Conservation (phyloP, 2,797 vertebrate species). For the Anguilla megastoma region DNA sequence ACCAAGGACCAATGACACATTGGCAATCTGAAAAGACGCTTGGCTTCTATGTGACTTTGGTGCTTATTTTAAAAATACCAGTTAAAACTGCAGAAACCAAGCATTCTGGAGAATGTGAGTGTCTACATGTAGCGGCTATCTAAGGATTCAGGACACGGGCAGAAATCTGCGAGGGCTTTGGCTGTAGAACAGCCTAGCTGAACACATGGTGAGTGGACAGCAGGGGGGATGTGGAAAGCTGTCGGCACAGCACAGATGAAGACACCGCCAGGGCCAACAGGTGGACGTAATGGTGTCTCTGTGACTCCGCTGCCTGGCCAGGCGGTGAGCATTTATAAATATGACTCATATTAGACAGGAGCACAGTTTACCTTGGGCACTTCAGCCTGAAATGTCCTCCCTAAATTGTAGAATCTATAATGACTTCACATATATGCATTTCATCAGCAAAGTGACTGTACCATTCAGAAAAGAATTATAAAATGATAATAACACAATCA, state of each 20-base stretch:
- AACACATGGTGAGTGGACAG: neutral
- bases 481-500: neutral
- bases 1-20: neutral
- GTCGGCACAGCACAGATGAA: neutral
- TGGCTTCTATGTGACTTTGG: neutral
- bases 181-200: neutral
- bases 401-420: neutral
- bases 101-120: neutral
- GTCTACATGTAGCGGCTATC: neutral
- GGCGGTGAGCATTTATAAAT: neutral
- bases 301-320: conserved; percentile 1
- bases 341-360: neutral
- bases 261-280: conserved; percentile 3
- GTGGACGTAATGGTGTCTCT: neutral
- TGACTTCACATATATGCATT: neutral
- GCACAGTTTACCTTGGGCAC: neutral
- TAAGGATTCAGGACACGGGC: neutral
- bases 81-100: neutral
- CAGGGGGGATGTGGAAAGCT: neutral
- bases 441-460: neutral
- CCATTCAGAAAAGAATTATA: neutral
- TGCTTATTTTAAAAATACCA: neutral
- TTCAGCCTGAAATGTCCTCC: neutral
- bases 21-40: neutral
- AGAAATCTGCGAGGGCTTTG: neutral